Evolutionary conservation across 2,888 invertebrate genomes (phyloP).

Genomic region (Spatulosminthurus flaviceps): DNA sequence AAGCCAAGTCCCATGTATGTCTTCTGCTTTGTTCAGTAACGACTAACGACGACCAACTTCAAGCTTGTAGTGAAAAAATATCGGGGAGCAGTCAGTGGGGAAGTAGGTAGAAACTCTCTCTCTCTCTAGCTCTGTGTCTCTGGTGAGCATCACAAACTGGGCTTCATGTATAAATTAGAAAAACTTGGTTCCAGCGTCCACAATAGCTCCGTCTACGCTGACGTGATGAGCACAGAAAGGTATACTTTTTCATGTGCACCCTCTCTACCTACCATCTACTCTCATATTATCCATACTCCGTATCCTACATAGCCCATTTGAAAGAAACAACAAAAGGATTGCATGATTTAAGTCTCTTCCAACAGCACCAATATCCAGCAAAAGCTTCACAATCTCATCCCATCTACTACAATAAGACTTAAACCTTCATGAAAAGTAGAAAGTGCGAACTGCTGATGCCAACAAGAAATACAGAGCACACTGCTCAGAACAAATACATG

Average conservation of each 20-base stretch:
- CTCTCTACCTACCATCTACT: neutral
- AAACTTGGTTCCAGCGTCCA: neutral
- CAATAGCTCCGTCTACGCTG: neutral
- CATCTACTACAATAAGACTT: too few species aligned
- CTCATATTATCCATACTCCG: too few species aligned
- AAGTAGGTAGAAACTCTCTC: neutral
- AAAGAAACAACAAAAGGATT: too few species aligned
- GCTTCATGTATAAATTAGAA: slow-evolving; percentile 9
- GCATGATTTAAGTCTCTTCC: too few species aligned
- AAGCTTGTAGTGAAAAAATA: neutral
- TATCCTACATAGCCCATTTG: too few species aligned
- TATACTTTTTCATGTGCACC: neutral
- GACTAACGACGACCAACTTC: neutral
- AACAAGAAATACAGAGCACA: too few species aligned
- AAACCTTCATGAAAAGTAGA: too few species aligned
- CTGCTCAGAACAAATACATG: too few species aligned
- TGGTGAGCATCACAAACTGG: slow-evolving; percentile 8
- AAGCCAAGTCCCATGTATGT: neutral
- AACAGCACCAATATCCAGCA: too few species aligned
- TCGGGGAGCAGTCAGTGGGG: slow-evolving; percentile 18
- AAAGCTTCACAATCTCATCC: too few species aligned
- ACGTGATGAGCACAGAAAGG: slow-evolving; percentile 12
- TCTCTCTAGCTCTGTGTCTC: too few species aligned
- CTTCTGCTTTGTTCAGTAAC: neutral
- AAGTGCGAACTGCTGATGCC: too few species aligned